These are phyloP conservation scores for Misgurnus anguillicaudatus DNA, from an alignment of 2,113 vertebrate genomes.

Conservation along the genomic window DNA sequence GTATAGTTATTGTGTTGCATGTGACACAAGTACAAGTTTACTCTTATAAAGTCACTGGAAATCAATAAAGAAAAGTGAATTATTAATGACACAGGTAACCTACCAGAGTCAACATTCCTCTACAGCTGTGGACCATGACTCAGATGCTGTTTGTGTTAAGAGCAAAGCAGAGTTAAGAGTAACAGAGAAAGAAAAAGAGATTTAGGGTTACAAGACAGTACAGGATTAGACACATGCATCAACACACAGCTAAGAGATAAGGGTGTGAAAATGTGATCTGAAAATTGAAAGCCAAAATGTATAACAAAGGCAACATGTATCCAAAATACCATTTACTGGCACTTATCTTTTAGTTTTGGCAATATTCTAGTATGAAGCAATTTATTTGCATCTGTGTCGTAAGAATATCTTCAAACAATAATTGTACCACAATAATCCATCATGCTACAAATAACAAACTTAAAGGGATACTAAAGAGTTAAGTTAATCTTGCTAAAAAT, in stretches of 20 bases:
- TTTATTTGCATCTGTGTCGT: too few species aligned
- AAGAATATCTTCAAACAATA: too few species aligned
- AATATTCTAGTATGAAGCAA: too few species aligned
- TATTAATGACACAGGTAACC: conserved; percentile 58
- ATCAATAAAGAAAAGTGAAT: background rate
- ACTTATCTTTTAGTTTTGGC: too few species aligned
- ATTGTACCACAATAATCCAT: too few species aligned
- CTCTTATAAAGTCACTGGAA: background rate
- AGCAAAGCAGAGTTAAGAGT: conserved; percentile 34
- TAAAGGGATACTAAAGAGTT: too few species aligned
- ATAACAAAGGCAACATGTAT: too few species aligned
- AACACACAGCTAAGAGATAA: conserved; percentile 23
- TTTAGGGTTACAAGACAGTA: conserved; percentile 49
- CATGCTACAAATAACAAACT: too few species aligned
- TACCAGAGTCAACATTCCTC: conserved; percentile 81
- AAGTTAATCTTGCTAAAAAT: background rate
- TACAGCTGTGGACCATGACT: conserved; percentile 82
- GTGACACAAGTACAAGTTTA: background rate
- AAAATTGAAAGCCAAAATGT: too few species aligned
- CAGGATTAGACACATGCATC: conserved; percentile 62
- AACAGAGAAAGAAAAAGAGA: conserved; percentile 30
- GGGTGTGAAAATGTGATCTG: too few species aligned
- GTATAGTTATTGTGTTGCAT: background rate
- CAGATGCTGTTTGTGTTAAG: conserved; percentile 76
- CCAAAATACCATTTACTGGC: too few species aligned